A percentile compares a stretch with the other conserved stretches of the same genome.
phyloP scores from a whole-genome alignment of 2,113 vertebrate genomes.

The Phainopepla nitens region DNA sequence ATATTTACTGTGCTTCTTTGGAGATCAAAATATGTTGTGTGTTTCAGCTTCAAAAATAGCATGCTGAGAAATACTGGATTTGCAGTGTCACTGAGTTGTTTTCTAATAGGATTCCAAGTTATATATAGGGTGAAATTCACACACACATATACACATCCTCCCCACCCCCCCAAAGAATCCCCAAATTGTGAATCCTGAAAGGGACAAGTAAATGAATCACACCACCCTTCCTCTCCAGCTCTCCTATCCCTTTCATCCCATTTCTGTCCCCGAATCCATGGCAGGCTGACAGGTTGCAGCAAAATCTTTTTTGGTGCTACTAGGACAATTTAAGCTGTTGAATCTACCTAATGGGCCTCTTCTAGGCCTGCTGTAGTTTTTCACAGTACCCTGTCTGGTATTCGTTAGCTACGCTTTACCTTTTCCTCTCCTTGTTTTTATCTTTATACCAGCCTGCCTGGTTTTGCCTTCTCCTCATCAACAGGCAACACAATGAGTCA shows the following conservation, averaged over 20 bases:
- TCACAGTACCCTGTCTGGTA: neutral
- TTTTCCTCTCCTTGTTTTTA: neutral
- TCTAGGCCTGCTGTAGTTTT: neutral
- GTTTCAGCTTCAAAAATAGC: constrained; percentile 56
- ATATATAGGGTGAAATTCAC: constrained; percentile 59
- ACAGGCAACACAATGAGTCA: neutral
- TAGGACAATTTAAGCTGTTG: neutral
- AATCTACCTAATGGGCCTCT: neutral
- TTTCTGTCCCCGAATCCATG: neutral
- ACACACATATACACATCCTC: neutral
- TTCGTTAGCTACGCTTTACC: neutral
- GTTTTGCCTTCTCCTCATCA: neutral
- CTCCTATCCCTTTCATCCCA: neutral
- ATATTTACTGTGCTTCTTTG: constrained; percentile 34
- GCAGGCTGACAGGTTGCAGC: neutral
- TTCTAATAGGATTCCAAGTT: constrained; percentile 52
- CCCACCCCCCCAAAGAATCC: neutral
- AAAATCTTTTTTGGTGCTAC: neutral
- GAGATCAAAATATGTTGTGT: constrained; percentile 40
- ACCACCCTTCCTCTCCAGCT: neutral
- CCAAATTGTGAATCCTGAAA: neutral
- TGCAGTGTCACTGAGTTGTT: constrained; percentile 38
- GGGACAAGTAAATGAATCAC: neutral
- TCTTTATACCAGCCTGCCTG: neutral
- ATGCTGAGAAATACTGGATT: constrained; percentile 48